Conservation (phyloP, 2,797 vertebrate species). For the Avahi laniger region DNA sequence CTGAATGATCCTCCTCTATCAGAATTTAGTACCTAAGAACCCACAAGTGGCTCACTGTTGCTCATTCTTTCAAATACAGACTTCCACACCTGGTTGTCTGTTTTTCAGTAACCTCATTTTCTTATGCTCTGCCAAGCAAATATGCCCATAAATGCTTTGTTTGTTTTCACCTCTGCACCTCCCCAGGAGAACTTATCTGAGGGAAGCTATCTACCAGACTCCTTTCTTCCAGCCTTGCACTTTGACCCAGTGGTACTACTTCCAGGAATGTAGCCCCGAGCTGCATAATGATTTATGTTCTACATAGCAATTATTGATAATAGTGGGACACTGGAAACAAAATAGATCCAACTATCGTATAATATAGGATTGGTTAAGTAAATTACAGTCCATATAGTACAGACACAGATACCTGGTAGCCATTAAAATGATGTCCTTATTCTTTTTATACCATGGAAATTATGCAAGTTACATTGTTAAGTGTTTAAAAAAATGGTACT, state of each 20-base stretch:
- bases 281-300: neutral
- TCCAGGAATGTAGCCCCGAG: neutral
- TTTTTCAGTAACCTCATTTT: neutral
- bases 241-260: neutral
- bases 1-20: neutral
- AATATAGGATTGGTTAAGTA: slow-evolving; percentile 12
- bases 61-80: slow-evolving; percentile 15
- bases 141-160: neutral
- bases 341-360: neutral
- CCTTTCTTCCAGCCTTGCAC: neutral
- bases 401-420: neutral
- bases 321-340: slow-evolving; percentile 27
- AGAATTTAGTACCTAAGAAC: neutral
- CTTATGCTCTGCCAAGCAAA: neutral
- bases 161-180: neutral
- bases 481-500: neutral
- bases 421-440: slow-evolving; percentile 22
- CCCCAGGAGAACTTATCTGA: neutral
- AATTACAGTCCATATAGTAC: neutral
- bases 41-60: neutral
- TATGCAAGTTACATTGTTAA: neutral
- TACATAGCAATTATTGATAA: neutral
- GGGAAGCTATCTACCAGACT: neutral
- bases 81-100: neutral
- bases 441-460: slow-evolving; percentile 36